Conservation (phyloP, 2,113 vertebrate genomes). For the Elgaria multicarinata region DNA sequence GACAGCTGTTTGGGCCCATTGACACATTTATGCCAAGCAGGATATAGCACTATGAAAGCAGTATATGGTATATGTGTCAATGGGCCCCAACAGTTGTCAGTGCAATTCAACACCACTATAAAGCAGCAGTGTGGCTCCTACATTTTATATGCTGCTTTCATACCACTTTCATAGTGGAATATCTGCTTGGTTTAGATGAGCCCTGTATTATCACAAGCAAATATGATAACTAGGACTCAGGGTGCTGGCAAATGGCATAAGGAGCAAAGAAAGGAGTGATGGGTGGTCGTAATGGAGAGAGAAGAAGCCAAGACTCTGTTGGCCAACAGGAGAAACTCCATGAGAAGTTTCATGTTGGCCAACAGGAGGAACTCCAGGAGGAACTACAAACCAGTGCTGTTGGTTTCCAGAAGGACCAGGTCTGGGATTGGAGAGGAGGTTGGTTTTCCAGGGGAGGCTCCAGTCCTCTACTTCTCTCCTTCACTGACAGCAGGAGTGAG, state of each 20-base stretch:
- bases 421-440: not conserved
- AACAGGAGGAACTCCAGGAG: not conserved
- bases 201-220: not conserved
- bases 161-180: too few species aligned
- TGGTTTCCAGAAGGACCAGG: not conserved
- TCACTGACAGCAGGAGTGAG: constrained; percentile 44
- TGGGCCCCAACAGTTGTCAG: too few species aligned
- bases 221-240: not conserved
- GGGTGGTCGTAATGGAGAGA: not conserved
- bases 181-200: too few species aligned
- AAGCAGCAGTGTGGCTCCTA: too few species aligned
- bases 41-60: too few species aligned
- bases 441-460: not conserved
- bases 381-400: not conserved
- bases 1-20: too few species aligned
- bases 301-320: not conserved
- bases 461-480: constrained; percentile 26
- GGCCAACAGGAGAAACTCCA: not conserved
- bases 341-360: not conserved
- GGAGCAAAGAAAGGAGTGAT: not conserved
- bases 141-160: too few species aligned
- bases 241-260: not conserved
- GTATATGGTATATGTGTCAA: too few species aligned
- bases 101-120: too few species aligned
- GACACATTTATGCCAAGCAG: too few species aligned